Conservation (phyloP, 1,140 invertebrate genomes). For the Bursaphelenchus mucronatus region DNA sequence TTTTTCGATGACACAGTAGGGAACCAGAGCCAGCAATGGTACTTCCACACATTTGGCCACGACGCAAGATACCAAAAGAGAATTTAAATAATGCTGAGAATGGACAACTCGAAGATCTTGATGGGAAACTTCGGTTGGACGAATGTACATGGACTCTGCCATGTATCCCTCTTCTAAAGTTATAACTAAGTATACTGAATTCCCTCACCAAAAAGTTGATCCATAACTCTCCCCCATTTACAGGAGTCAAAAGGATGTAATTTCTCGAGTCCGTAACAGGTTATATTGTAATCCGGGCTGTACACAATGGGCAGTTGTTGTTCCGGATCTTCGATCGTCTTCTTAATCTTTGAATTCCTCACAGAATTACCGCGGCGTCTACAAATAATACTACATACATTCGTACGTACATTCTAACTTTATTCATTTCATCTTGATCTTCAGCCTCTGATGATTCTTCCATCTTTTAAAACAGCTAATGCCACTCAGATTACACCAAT, state of each 20-base stretch:
- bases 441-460: background rate
- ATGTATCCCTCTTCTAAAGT: constrained; percentile 61
- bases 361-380: background rate
- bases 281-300: constrained; percentile 73
- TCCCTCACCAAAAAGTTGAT: constrained; percentile 66
- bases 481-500: background rate
- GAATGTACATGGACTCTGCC: constrained; percentile 60
- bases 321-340: constrained; percentile 11
- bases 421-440: constrained; percentile 1
- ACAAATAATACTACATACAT: background rate
- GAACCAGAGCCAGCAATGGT: constrained; percentile 70
- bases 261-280: constrained; percentile 75
- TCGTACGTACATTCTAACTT: background rate
- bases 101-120: constrained; percentile 72
- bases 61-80: constrained; percentile 60
- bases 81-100: constrained; percentile 70
- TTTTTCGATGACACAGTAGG: constrained; percentile 73
- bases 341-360: background rate
- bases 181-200: constrained; percentile 23
- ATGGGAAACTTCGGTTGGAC: constrained; percentile 70
- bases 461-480: background rate
- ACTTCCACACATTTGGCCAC: constrained; percentile 76
- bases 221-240: constrained; percentile 74
- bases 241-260: constrained; percentile 81
- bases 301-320: constrained; percentile 69